Evolutionary conservation across 1,140 invertebrate species (phyloP), one percentile per base, ranked within the genome.

Genomic region (Parapsyche elsis): DNA sequence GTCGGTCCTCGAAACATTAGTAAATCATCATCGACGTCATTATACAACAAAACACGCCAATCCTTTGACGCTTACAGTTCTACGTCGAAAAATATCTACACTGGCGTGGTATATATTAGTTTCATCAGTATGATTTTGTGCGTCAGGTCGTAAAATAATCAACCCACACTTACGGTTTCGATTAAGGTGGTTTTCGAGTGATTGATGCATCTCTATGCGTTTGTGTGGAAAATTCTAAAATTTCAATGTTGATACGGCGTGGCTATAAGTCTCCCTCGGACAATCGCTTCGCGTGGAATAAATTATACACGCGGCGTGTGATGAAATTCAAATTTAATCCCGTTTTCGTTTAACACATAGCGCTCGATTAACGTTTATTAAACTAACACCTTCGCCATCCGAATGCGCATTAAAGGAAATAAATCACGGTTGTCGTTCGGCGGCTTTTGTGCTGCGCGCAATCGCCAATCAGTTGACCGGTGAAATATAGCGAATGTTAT

Each of bases 261-360:
- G 57, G 21, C 57, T 21, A 61, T 61, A 61, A 61, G 57, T 61
- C 57, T 61, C 57, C 57, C n/a, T 9, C 57, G 16, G 57, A 21
- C 21, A 61, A 61, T 19, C 57, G 57, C 57, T 19, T 61, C 21
- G 57, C 21, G 21, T 19, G 21, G 57, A 67, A 67, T 67, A 67
- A 67, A 67, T 67, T 67, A 67, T 30, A 26, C 64, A 26, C 64
- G 21, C 14, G 9, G 64, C 14, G 30, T 38, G 30, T 38, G 64
- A 67, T 30, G 64, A 67, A 67, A 67, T 67, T 67, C 21, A 67
- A 67, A 67, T 67, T 67, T 67, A 67, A 26, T 67, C 64, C 64
- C 21, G 64, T 23, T 24, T 23, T 4, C 24, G 12, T 67, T 67
- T 67, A 67, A 67, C 24, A 14, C 64, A 23, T 67, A 30, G 12